Evolutionary conservation across 2,113 vertebrate genomes (phyloP).

Genomic region (Cygnus buccinator): DNA sequence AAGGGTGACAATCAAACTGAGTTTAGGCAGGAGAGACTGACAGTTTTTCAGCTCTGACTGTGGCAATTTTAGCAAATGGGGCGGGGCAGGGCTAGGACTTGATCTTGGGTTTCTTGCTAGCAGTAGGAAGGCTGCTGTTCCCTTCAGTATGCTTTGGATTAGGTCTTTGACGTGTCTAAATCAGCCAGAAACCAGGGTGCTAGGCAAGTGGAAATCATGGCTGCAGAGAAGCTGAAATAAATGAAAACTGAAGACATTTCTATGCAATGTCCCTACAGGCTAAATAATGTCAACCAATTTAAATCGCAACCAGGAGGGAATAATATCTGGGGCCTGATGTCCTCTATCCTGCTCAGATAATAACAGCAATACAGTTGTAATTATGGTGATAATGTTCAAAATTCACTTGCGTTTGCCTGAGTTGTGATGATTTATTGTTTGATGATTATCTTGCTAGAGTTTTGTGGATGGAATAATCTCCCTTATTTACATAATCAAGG

Average conservation of each 20-base stretch:
- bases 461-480: constrained; percentile 44
- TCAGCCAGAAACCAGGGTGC: background rate
- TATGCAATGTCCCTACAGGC: background rate
- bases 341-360: background rate
- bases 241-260: background rate
- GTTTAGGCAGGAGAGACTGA: background rate
- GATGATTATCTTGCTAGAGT: constrained; percentile 62
- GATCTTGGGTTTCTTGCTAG: fast-evolving
- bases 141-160: fast-evolving
- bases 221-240: fast-evolving
- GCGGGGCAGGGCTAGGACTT: background rate
- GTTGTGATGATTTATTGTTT: constrained; percentile 59
- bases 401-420: constrained; percentile 54
- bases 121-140: background rate
- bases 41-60: background rate
- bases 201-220: background rate
- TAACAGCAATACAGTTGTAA: background rate
- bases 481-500: constrained; percentile 71
- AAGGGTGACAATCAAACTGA: fast-evolving
- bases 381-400: constrained; percentile 2
- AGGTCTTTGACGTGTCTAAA: background rate
- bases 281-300: background rate
- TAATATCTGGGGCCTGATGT: background rate
- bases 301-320: background rate
- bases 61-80: fast-evolving